Percentiles rank a stretch among this genome's conserved stretches.
Conservation (phyloP, 2,797 vertebrate genomes). For the Tapirus indicus region DNA sequence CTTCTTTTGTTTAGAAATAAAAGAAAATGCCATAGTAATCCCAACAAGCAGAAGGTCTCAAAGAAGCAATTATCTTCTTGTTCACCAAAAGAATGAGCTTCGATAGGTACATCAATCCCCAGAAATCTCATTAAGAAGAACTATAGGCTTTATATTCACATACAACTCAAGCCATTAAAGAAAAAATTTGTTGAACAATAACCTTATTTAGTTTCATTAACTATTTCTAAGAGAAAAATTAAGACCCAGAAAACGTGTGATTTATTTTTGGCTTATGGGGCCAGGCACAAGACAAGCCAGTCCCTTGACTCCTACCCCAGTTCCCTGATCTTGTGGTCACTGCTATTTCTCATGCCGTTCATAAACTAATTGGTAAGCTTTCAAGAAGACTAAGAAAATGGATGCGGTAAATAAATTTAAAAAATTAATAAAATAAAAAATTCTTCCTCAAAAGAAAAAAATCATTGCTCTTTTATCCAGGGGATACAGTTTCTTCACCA, state of each 20-base stretch:
- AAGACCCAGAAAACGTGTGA: conserved; percentile 20
- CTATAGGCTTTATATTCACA: neutral
- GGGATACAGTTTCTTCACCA: neutral
- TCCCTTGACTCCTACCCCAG: neutral
- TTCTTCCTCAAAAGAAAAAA: conserved; percentile 25
- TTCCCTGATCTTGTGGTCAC: neutral
- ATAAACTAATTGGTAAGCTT: neutral
- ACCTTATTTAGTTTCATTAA: neutral
- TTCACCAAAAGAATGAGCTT: neutral
- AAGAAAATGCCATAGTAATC: conserved; percentile 3
- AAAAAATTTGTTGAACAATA: neutral
- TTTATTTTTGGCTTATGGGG: neutral
- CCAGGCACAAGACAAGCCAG: neutral
- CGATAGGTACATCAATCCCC: neutral
- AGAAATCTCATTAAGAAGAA: conserved; percentile 6
- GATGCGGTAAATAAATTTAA: neutral
- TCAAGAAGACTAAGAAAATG: neutral
- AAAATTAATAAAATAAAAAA: neutral
- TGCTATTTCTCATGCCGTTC: neutral
- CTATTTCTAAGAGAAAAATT: conserved; percentile 58
- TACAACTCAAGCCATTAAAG: neutral
- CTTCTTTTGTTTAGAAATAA: conserved; percentile 32
- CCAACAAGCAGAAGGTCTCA: neutral
- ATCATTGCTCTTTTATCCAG: neutral
- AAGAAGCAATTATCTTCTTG: neutral